phyloP scores from a whole-genome alignment of 2,888 invertebrate genomes.

The Saturnia japonica region DNA sequence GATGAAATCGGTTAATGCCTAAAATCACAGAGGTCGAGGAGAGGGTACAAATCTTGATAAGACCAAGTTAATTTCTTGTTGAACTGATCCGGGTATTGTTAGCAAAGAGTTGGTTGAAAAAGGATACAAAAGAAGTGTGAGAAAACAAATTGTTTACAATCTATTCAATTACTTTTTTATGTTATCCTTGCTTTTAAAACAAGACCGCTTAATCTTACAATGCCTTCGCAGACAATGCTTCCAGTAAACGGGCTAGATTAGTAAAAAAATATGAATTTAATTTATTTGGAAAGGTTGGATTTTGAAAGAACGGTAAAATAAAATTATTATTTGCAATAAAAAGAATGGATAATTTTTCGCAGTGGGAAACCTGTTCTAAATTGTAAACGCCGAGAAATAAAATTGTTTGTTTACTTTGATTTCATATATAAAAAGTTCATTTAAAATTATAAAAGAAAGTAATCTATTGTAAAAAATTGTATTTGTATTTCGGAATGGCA shows the following conservation, averaged over 20 bases:
- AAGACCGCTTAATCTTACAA: not conserved
- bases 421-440: slow-evolving; percentile 29
- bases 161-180: not conserved
- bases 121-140: not conserved
- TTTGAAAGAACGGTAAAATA: slow-evolving; percentile 32
- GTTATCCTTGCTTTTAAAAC: not conserved
- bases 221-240: not conserved
- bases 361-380: slow-evolving; percentile 24
- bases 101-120: not conserved
- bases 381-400: slow-evolving; percentile 21
- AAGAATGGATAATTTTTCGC: slow-evolving; percentile 29
- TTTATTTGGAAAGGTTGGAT: slow-evolving; percentile 41
- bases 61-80: not conserved
- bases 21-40: not conserved
- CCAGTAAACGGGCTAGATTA: slow-evolving; percentile 4
- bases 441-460: slow-evolving; percentile 17
- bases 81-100: not conserved
- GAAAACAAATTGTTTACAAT: not conserved
- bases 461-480: not conserved
- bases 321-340: slow-evolving; percentile 33
- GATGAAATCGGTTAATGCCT: not conserved
- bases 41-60: not conserved
- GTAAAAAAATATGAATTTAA: slow-evolving; percentile 48
- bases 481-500: not conserved
- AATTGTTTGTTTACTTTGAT: slow-evolving; percentile 25